These are phyloP conservation scores for Zaprionus capensis DNA, from an alignment of 1,140 invertebrate genomes.

Conservation along the genomic window DNA sequence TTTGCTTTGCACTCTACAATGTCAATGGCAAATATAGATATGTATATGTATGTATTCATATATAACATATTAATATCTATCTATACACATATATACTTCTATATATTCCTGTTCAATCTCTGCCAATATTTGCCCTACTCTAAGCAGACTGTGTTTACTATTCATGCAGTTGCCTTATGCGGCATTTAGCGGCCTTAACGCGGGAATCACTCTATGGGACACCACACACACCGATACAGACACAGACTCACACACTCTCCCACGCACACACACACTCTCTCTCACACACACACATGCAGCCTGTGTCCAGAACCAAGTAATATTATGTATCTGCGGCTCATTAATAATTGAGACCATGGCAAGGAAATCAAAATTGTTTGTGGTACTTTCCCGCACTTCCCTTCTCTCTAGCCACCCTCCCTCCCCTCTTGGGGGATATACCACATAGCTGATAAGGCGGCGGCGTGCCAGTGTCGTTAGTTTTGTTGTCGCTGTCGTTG, in stretches of 20 bases:
- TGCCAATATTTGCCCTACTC: no score
- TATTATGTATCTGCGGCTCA: constrained; percentile 56
- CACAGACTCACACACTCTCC: no score
- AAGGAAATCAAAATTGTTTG: constrained; percentile 54
- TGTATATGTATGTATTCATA: neutral
- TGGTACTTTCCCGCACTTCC: constrained; percentile 1
- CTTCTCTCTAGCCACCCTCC: neutral
- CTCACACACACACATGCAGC: neutral
- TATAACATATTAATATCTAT: neutral
- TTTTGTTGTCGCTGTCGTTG: constrained; percentile 50
- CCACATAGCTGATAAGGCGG: constrained; percentile 59
- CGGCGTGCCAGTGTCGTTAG: constrained; percentile 70
- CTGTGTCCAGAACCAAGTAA: constrained; percentile 37
- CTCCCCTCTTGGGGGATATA: neutral
- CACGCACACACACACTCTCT: neutral
- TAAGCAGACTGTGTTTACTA: no score
- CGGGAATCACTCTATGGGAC: neutral
- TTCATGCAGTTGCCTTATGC: neutral
- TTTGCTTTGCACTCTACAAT: no score
- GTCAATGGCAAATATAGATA: neutral
- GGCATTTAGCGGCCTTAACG: neutral
- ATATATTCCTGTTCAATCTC: neutral
- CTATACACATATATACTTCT: neutral
- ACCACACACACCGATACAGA: neutral
- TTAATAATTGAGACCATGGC: constrained; percentile 52